Percentiles rank a stretch among this genome's conserved stretches.
Evolutionary conservation across 2,113 vertebrate species (phyloP).

Genomic region (Lampris incognitus): DNA sequence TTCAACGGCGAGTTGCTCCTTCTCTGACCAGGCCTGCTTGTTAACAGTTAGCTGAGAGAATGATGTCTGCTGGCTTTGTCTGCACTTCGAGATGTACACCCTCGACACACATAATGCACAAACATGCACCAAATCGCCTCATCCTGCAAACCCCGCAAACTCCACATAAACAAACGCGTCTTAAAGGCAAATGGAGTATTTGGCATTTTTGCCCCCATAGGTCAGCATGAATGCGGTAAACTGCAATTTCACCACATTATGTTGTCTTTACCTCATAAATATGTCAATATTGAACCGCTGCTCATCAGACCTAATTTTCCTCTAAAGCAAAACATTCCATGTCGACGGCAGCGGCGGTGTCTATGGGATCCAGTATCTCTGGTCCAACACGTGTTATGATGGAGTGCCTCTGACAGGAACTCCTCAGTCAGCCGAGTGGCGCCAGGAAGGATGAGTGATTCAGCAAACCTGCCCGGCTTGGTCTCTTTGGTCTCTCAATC

Average conservation of each 20-base stretch:
- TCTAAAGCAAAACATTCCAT: constrained; percentile 32
- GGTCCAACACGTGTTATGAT: constrained; percentile 76
- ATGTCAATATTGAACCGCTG: constrained; percentile 5
- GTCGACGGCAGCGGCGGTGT: constrained; percentile 79
- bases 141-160: constrained; percentile 21
- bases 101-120: neutral
- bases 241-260: no score
- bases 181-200: constrained; percentile 36
- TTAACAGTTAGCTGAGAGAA: neutral
- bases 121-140: neutral
- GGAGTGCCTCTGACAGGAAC: constrained; percentile 84
- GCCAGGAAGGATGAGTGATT: constrained; percentile 88
- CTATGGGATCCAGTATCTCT: constrained; percentile 76
- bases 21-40: constrained; percentile 9
- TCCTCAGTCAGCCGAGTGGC: constrained; percentile 83
- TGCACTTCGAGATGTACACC: constrained; percentile 2
- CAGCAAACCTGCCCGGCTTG: constrained; percentile 84
- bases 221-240: no score
- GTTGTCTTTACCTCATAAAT: constrained; percentile 30
- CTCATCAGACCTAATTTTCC: constrained; percentile 29
- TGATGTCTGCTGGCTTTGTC: neutral
- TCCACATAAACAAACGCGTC: constrained; percentile 32
- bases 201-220: constrained; percentile 5
- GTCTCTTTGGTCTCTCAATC: constrained; percentile 79
- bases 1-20: constrained; percentile 18